phyloP scores from a whole-genome alignment of 2,888 invertebrate genomes.

The Amblyteles armatorius region DNA sequence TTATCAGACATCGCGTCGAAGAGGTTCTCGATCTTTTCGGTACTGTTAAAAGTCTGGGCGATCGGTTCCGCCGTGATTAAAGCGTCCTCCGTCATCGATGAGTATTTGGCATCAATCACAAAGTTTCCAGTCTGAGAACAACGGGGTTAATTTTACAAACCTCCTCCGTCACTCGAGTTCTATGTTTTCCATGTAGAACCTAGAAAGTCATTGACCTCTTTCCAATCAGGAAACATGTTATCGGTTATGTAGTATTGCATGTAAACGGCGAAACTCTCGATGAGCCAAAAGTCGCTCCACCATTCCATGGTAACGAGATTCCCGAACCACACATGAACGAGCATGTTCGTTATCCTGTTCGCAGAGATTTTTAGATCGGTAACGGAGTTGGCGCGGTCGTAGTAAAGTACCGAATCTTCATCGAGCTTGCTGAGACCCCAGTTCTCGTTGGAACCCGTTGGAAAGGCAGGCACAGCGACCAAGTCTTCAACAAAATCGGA shows the following conservation, averaged over 20 bases:
- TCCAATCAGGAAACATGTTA: constrained; percentile 68
- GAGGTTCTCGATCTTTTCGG: constrained; percentile 54
- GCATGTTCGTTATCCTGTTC: constrained; percentile 87
- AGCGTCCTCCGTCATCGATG: constrained; percentile 67
- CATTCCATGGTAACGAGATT: constrained; percentile 89
- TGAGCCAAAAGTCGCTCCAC: constrained; percentile 90
- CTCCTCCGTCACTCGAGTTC: neutral
- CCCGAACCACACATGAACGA: constrained; percentile 93
- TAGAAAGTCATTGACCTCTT: constrained; percentile 67
- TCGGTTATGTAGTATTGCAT: constrained; percentile 85
- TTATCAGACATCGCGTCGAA: constrained; percentile 64
- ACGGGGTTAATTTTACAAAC: constrained; percentile 34
- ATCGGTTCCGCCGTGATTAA: constrained; percentile 61
- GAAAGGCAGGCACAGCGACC: constrained; percentile 35
- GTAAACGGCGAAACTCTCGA: constrained; percentile 89
- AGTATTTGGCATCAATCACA: constrained; percentile 61
- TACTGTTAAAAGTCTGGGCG: constrained; percentile 47
- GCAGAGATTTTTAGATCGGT: constrained; percentile 86
- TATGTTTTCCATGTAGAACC: neutral
- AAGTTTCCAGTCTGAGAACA: constrained; percentile 60
- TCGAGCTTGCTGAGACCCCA: constrained; percentile 44
- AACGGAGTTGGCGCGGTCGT: constrained; percentile 84
- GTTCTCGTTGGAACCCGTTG: neutral
- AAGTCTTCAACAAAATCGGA: constrained; percentile 90
- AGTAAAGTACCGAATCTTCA: constrained; percentile 66